These are phyloP conservation scores for Prolemur simus DNA, from an alignment of 2,113 vertebrate species.

Conservation along the genomic window DNA sequence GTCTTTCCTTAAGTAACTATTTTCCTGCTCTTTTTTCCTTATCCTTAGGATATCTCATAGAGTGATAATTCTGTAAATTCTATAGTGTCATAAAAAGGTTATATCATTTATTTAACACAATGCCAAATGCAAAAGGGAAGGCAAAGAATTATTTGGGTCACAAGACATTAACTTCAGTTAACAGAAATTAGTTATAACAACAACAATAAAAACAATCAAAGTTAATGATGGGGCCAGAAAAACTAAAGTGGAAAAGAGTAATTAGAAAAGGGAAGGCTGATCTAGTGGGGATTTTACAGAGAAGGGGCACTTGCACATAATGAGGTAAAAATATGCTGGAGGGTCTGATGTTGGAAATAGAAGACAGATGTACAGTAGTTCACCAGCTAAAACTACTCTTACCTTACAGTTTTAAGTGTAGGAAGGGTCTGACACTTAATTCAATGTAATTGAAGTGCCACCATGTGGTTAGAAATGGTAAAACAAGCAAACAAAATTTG, in stretches of 20 bases:
- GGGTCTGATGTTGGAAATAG: background rate
- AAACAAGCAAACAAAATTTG: background rate
- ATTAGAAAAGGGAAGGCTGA: background rate
- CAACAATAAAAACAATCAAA: background rate
- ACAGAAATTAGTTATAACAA: slow-evolving; percentile 16
- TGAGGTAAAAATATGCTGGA: background rate
- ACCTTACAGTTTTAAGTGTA: background rate
- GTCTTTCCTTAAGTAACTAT: background rate
- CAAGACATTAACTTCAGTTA: background rate
- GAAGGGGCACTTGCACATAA: background rate
- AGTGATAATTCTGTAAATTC: background rate
- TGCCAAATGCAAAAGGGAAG: background rate
- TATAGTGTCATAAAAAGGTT: background rate
- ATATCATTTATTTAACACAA: background rate
- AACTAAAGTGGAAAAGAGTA: background rate
- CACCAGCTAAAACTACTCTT: background rate
- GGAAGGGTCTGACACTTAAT: background rate
- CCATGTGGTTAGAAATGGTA: slow-evolving; percentile 60
- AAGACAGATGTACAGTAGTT: background rate
- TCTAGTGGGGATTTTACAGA: background rate
- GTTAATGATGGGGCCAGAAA: background rate
- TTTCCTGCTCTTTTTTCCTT: background rate
- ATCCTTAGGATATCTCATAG: background rate
- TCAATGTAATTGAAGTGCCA: slow-evolving; percentile 43
- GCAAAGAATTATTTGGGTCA: background rate